Conservation (phyloP, 2,888 invertebrate species). For the Platycheirus albimanus region DNA sequence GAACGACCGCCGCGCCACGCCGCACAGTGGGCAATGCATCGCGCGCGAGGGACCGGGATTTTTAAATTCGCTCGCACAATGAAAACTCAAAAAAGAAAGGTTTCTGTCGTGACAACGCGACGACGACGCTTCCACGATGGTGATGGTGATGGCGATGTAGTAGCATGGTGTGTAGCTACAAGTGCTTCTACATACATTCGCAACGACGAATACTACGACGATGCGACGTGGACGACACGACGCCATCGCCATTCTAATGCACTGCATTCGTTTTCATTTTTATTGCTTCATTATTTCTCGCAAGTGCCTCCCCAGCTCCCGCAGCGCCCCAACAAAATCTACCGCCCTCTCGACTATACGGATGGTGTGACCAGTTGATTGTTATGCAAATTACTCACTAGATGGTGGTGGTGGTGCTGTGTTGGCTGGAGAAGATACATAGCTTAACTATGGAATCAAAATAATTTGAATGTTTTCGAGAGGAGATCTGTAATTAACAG, state of each 20-base stretch:
- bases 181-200: slow-evolving; percentile 28
- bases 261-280: slow-evolving; percentile 46
- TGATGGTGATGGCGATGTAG: too few species aligned
- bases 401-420: slow-evolving; percentile 1
- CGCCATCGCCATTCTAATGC: slow-evolving; percentile 46
- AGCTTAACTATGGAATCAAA: slow-evolving; percentile 61
- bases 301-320: slow-evolving; percentile 29
- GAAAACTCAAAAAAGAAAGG: slow-evolving; percentile 70
- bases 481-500: slow-evolving; percentile 64
- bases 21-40: not conserved
- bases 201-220: not conserved
- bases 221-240: not conserved
- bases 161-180: too few species aligned
- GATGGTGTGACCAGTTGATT: slow-evolving; percentile 60
- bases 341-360: slow-evolving; percentile 14
- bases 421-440: slow-evolving; percentile 38
- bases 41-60: slow-evolving; percentile 44
- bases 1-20: slow-evolving; percentile 68
- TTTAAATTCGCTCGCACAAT: slow-evolving; percentile 63
- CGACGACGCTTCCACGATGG: too few species aligned
- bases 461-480: slow-evolving; percentile 45
- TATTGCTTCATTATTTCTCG: slow-evolving; percentile 62
- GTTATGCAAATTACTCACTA: slow-evolving; percentile 70
- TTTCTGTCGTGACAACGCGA: slow-evolving; percentile 28
- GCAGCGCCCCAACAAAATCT: too few species aligned